A percentile compares a stretch with the other conserved stretches of the same genome.
phyloP scores from a whole-genome alignment of 2,888 invertebrate species.

The Plagiodera versicolora region DNA sequence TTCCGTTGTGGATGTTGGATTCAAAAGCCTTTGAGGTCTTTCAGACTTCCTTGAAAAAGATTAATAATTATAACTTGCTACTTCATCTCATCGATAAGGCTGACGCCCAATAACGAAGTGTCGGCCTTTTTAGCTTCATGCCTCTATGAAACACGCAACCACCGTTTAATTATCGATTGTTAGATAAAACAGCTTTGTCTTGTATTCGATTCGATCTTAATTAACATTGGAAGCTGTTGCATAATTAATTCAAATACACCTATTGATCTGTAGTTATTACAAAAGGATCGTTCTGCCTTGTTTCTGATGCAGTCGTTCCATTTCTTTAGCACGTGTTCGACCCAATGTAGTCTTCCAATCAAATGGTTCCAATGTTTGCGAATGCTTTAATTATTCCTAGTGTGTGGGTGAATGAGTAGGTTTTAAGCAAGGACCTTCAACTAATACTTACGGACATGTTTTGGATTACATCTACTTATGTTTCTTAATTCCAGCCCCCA shows the following conservation, averaged over 20 bases:
- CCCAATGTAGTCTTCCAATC: neutral
- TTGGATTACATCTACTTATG: too few relatives aligned
- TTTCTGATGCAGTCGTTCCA: conserved; percentile 1
- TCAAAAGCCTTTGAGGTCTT: neutral
- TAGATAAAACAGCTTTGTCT: conserved; percentile 34
- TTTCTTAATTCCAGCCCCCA: too few relatives aligned
- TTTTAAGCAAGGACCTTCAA: too few relatives aligned
- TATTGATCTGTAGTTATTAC: conserved; percentile 22
- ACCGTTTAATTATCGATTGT: conserved; percentile 33
- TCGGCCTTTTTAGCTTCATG: conserved; percentile 25
- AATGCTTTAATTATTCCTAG: neutral
- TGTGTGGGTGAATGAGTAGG: too few relatives aligned
- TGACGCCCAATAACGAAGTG: conserved; percentile 15
- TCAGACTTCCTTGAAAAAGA: conserved; percentile 1
- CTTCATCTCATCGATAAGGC: conserved; percentile 15
- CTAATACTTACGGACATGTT: too few relatives aligned
- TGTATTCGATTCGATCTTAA: conserved; percentile 34
- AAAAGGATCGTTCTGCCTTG: conserved; percentile 17
- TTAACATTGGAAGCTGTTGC: conserved; percentile 33
- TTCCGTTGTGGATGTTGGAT: neutral
- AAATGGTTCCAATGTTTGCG: neutral
- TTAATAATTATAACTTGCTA: conserved; percentile 29
- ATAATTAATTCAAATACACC: conserved; percentile 32
- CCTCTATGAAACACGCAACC: conserved; percentile 18
- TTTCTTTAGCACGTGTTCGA: neutral